Evolutionary conservation across 1,140 invertebrate genomes (phyloP), one percentile per base, ranked within the genome.

Genomic region (Asobara japonica): DNA sequence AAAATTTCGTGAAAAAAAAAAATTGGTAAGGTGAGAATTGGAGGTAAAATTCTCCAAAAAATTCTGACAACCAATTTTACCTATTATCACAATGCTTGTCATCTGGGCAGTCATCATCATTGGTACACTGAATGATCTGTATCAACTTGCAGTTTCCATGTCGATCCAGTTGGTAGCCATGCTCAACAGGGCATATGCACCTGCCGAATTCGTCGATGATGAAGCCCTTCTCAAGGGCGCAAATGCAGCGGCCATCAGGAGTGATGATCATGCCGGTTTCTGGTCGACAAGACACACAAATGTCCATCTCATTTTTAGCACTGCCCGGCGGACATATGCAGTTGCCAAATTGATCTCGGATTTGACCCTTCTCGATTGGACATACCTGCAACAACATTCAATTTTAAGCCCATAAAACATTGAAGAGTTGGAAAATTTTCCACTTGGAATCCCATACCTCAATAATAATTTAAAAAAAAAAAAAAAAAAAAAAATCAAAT

Each of bases 261-360:
- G 95, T 94, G 6, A 96, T 87, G 62, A 92, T 90, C 78, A 92
- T 92, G 7, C 94, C 94, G 74, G 92, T 89, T 51, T 92, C 91
- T 16, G 89, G 86, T 25, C 88, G 86, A 78, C 95, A 96, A 7
- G 92, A 90, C 0, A 91, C 89, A 78, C 95, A 96, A 74, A 94
- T 90, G 25, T 94, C 93, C 71, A 91, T 90, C 29, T 91, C 89
- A 77, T 95, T 91, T n/a, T 94, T 87, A 4, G 92, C 94, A 74
- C 91, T 92, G 38, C 92, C 93, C 16, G 90, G 91, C 69, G 93
- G 92, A 84, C 94, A 95, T 0, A 93, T 88, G 74, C 94, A 95
- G 64, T 92, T 90, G 2, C 93, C 94, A 25, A 90, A 87, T 1
- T 92, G 89, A 70, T 93, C 91, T 36, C 89, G 84, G 2, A 94